Conservation (phyloP, 2,113 vertebrate genomes). For the Sigmodon hispidus region DNA sequence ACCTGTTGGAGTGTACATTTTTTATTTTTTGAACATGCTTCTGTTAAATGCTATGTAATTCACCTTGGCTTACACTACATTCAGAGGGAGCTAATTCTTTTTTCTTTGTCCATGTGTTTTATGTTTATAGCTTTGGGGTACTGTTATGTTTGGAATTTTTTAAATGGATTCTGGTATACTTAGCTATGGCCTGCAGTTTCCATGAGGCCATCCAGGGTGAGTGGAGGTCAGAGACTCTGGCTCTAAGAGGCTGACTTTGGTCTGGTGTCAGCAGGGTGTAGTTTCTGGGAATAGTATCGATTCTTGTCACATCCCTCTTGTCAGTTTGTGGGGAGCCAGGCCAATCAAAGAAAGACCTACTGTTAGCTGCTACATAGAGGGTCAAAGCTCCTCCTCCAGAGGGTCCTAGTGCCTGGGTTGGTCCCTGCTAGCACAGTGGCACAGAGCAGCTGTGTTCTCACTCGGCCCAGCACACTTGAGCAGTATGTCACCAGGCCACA, state of each 20-base stretch:
- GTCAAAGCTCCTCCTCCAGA: not conserved
- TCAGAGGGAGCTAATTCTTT: not conserved
- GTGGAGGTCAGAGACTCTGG: not conserved
- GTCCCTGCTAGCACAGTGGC: slow-evolving; percentile 47
- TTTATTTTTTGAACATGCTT: not conserved
- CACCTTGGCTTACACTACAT: not conserved
- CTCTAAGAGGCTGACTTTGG: not conserved
- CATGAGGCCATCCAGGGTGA: not conserved
- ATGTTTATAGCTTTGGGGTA: not conserved
- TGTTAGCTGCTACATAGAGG: slow-evolving; percentile 6
- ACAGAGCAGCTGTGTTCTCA: slow-evolving; percentile 53
- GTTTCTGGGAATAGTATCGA: not conserved
- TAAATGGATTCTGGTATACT: not conserved
- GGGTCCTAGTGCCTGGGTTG: slow-evolving; percentile 1
- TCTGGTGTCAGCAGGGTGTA: not conserved
- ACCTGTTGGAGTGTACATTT: not conserved
- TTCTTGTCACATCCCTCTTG: not conserved
- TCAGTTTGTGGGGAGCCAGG: not conserved
- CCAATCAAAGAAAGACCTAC: slow-evolving; percentile 55
- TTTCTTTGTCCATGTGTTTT: not conserved
- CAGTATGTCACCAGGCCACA: not conserved
- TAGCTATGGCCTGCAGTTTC: not conserved
- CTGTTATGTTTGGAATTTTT: not conserved
- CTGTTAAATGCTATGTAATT: slow-evolving; percentile 11
- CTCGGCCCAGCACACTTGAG: not conserved